These are phyloP conservation scores for Elgaria multicarinata DNA, from an alignment of 2,113 vertebrate genomes.

Conservation along the genomic window DNA sequence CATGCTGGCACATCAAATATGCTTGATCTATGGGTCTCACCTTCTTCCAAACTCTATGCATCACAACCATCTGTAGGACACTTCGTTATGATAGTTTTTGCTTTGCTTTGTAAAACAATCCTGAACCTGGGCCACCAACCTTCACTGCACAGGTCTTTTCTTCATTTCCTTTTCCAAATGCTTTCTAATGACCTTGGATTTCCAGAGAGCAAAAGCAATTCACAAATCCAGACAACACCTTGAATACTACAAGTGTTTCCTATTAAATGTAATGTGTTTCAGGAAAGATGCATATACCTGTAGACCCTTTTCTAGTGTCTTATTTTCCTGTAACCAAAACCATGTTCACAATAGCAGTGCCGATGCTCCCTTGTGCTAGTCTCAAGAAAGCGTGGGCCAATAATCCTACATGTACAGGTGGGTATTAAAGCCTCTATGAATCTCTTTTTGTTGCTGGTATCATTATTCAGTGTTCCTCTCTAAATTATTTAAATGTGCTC, in stretches of 20 bases:
- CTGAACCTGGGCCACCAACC: not conserved
- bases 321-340: not conserved
- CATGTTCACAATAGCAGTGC: not conserved
- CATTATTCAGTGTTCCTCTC: not conserved
- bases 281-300: not conserved
- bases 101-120: not conserved
- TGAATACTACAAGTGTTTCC: not conserved
- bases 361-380: conserved; percentile 22
- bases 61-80: not conserved
- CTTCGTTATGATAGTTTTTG: not conserved
- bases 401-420: not conserved
- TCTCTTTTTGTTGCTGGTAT: not conserved
- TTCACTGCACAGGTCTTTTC: not conserved
- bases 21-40: not conserved
- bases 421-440: not conserved
- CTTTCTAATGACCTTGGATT: not conserved
- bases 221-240: not conserved
- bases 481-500: not conserved
- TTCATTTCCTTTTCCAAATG: no score
- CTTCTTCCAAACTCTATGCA: not conserved
- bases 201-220: not conserved
- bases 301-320: not conserved
- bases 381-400: not conserved
- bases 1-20: not conserved
- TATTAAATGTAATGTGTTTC: not conserved